Base-by-base conservation (phyloP, 1,140 invertebrate species). In the Habropoda laboriosa region DNA sequence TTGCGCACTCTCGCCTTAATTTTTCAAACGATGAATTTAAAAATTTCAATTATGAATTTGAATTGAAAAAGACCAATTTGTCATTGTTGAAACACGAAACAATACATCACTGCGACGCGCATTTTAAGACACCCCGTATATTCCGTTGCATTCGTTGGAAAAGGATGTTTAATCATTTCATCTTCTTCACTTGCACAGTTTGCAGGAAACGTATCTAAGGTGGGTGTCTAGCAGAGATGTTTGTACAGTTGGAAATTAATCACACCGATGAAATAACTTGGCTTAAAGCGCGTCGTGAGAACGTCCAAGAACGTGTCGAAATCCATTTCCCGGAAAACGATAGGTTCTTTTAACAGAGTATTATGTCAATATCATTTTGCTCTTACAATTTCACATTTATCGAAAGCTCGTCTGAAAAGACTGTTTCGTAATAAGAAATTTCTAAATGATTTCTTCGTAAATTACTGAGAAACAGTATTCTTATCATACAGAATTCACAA, bases 231-330 rank as follows among this genome's bases (percentile, higher is more conserved):
- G 2, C 7, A 57, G 35, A 57, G 38, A 71, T n/a, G 18, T 40
- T 42, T 57, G 68, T 27, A 42, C 51, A 57, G 27, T 71, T 2
- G 10, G 42, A 71, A 71, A 71, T 71, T 71, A 71, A 71, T 53
- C 49, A 30, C 24, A 12, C 16, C 51, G 51, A 21, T 57, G 49
- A n/a, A 55, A n/a, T 57, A 57, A 42, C 49, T 35, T 5, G 51
- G 18, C 35, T 51, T 4, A 12, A 35, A 35, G 8, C 45, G 8
- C 12, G 24, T 12, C 1, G 35, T 10, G 21, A 49, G 45, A 16
- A 10, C 6, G 8, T 51, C 2, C 16, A 18, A 58, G 13, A 6
- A 16, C 40, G 40, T 32, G n/a, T 12, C 24, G 12, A 18, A 55
- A 6, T 30, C 6, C 38, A 42, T 27, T 27, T 45, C 21, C 49